Evolutionary conservation across 2,113 vertebrate genomes (phyloP).

Genomic region (Odontesthes bonariensis): DNA sequence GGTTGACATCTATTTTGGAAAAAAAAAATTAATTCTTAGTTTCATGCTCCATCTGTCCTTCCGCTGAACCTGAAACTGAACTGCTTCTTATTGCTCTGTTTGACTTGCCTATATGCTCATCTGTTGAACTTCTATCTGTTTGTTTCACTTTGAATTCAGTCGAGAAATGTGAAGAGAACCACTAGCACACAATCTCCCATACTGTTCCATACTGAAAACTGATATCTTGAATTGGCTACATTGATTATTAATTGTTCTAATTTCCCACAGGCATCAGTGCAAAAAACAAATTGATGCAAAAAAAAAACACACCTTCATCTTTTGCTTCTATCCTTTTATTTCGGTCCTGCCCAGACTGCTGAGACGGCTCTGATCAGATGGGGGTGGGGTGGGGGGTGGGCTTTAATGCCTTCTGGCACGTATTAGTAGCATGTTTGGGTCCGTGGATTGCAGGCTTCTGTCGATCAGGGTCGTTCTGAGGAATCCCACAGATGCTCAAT

Average conservation of each 20-base stretch:
- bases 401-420: too few species aligned
- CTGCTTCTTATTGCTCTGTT: neutral
- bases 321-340: neutral
- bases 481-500: too few species aligned
- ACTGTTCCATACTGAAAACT: too few species aligned
- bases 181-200: too few species aligned
- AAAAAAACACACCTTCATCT: too few species aligned
- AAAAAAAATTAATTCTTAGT: neutral
- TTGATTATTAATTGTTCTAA: too few species aligned
- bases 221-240: too few species aligned
- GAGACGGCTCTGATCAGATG: neutral
- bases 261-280: too few species aligned
- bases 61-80: neutral
- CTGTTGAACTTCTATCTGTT: neutral
- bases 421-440: too few species aligned
- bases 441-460: neutral
- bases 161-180: too few species aligned
- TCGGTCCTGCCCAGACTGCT: neutral
- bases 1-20: neutral
- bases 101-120: neutral
- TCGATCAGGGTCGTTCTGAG: neutral
- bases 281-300: too few species aligned
- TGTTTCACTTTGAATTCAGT: constrained; percentile 1
- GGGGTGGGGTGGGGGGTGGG: too few species aligned
- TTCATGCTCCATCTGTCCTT: constrained; percentile 3